phyloP scores from a whole-genome alignment of 1,140 invertebrate genomes.

The Drosophila arizonae region DNA sequence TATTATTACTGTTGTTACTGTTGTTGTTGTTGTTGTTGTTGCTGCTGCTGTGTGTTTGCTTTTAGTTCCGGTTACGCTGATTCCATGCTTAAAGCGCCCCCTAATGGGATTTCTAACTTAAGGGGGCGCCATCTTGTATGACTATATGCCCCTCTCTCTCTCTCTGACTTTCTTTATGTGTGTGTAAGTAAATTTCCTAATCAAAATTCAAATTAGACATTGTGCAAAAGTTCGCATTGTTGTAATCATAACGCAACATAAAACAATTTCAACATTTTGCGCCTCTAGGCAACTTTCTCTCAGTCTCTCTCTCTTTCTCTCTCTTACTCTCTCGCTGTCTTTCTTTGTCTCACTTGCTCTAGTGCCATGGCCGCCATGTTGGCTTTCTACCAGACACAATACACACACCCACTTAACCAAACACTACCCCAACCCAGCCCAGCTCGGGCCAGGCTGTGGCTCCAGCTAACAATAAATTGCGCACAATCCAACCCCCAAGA shows the following conservation, averaged over 20 bases:
- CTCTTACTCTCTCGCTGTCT: not conserved
- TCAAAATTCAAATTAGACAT: slow-evolving; percentile 82
- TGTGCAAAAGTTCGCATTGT: slow-evolving; percentile 79
- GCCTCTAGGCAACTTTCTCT: slow-evolving; percentile 49
- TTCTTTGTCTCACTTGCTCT: not conserved
- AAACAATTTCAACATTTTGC: slow-evolving; percentile 77
- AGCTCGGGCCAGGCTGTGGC: slow-evolving; percentile 2
- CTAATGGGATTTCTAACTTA: slow-evolving; percentile 69
- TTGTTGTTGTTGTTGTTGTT: slow-evolving; percentile 31
- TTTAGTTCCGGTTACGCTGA: slow-evolving; percentile 79
- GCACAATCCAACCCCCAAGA: slow-evolving; percentile 76
- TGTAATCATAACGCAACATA: slow-evolving; percentile 81
- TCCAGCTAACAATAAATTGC: slow-evolving; percentile 72
- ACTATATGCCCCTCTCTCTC: not conserved
- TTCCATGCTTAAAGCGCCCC: slow-evolving; percentile 73
- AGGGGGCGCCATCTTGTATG: slow-evolving; percentile 64
- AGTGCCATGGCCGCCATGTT: slow-evolving; percentile 61
- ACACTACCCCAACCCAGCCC: slow-evolving; percentile 35
- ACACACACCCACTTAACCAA: slow-evolving; percentile 36
- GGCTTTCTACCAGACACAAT: slow-evolving; percentile 33
- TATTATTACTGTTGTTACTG: slow-evolving; percentile 33
- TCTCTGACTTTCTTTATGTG: slow-evolving; percentile 44
- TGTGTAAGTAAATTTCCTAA: slow-evolving; percentile 80
- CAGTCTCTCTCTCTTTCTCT: not conserved
- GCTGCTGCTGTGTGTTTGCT: slow-evolving; percentile 58